These are phyloP conservation scores for Drosophila vallismaia DNA, from an alignment of 2,888 invertebrate species.

Conservation along the genomic window DNA sequence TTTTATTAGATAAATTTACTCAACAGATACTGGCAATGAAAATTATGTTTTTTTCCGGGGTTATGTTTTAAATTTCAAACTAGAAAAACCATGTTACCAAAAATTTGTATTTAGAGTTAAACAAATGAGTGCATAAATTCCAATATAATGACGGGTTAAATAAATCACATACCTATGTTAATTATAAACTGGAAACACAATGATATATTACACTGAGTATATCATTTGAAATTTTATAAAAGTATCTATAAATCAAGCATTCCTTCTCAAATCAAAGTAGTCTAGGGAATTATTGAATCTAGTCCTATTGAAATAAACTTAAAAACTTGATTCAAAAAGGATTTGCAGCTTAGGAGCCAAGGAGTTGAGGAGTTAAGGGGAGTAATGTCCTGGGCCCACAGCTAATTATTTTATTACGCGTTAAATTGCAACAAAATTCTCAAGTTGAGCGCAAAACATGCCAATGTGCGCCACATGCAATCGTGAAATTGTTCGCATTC, in stretches of 20 bases:
- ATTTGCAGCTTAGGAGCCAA: background rate
- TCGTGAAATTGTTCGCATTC: conserved; percentile 79
- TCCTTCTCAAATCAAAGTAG: no score
- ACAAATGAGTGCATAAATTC: conserved; percentile 33
- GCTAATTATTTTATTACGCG: conserved; percentile 80
- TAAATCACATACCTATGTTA: conserved; percentile 17
- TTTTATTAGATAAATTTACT: no score
- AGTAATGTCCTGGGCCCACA: conserved; percentile 30
- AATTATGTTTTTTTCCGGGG: background rate
- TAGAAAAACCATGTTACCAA: conserved; percentile 12
- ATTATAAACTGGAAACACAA: background rate
- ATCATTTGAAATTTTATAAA: background rate
- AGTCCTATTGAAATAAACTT: no score
- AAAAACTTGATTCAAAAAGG: background rate
- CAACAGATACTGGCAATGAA: no score
- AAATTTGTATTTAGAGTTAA: conserved; percentile 10
- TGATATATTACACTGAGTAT: background rate
- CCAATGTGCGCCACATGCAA: conserved; percentile 79
- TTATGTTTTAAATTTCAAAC: background rate
- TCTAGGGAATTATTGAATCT: no score
- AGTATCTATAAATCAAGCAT: no score
- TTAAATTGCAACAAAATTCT: conserved; percentile 79
- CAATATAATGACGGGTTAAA: conserved; percentile 29
- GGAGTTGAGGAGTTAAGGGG: background rate
- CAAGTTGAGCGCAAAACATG: conserved; percentile 73